Percentiles rank a stretch among this genome's conserved stretches.
phyloP scores from a whole-genome alignment of 1,140 invertebrate species.

The Prorops nasuta region DNA sequence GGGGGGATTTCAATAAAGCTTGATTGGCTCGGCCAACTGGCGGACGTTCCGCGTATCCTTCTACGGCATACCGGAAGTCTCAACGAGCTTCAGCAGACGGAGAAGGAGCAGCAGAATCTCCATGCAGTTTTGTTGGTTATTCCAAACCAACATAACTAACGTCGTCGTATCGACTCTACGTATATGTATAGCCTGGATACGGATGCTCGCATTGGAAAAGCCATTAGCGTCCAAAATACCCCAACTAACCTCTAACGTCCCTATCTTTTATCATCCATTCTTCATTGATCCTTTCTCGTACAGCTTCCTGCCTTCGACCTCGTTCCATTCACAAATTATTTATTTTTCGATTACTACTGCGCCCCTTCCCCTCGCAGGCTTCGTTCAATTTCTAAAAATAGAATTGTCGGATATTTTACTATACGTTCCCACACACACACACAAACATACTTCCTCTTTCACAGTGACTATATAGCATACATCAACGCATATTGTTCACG shows the following conservation, averaged over 20 bases:
- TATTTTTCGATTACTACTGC: no score
- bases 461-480: no score
- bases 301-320: conserved; percentile 7
- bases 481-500: no score
- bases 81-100: conserved; percentile 5
- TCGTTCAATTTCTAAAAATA: no score
- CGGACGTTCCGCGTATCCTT: conserved; percentile 19
- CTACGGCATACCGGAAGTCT: conserved; percentile 8
- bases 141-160: conserved; percentile 26
- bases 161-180: conserved; percentile 17
- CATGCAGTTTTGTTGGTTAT: conserved; percentile 28
- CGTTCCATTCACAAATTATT: neutral
- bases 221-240: conserved; percentile 34
- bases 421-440: no score
- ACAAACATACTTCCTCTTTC: no score
- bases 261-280: conserved; percentile 13
- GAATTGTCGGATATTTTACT: no score
- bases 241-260: conserved; percentile 12
- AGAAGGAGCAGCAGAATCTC: conserved; percentile 10
- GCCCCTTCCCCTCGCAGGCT: no score
- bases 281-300: conserved; percentile 2
- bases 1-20: no score
- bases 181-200: conserved; percentile 12
- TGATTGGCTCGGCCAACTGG: conserved; percentile 2
- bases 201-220: conserved; percentile 29